phyloP scores from a whole-genome alignment of 2,888 invertebrate species.

The Calameuta filiformis region DNA sequence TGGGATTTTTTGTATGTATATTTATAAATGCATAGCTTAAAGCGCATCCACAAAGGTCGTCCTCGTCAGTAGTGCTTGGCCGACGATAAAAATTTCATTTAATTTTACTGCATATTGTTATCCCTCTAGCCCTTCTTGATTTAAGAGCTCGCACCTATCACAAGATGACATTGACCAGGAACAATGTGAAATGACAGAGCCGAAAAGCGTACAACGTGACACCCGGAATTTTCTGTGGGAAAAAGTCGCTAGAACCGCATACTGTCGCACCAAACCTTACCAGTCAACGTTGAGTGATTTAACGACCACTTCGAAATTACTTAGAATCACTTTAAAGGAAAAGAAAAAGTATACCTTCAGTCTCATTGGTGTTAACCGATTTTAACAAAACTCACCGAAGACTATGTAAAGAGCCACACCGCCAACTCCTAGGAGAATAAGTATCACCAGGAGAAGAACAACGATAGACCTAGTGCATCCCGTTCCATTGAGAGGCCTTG shows the following conservation, averaged over 20 bases:
- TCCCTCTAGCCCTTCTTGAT: not conserved
- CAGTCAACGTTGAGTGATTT: not conserved
- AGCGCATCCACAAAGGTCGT: not conserved
- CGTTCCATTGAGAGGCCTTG: conserved; percentile 49
- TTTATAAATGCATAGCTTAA: not conserved
- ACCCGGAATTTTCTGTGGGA: not conserved
- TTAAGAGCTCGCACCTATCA: not conserved
- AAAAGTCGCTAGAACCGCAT: not conserved
- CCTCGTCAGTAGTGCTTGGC: not conserved
- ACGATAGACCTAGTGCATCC: conserved; percentile 55
- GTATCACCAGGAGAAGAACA: conserved; percentile 49
- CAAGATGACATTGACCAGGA: not conserved
- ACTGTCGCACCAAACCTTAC: not conserved
- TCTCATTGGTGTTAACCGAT: not conserved
- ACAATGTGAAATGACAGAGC: not conserved
- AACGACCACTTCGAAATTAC: not conserved
- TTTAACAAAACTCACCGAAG: conserved; percentile 48
- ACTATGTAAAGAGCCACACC: conserved; percentile 59
- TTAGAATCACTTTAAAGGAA: not conserved
- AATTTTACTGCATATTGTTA: conserved; percentile 48
- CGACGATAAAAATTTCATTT: conserved; percentile 46
- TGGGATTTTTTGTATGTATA: not conserved
- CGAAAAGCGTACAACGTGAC: not conserved
- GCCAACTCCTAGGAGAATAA: conserved; percentile 57
- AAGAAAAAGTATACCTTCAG: not conserved